Evolutionary conservation across 1,140 invertebrate genomes (phyloP), one percentile per base, ranked within the genome.

Genomic region (Lordiphosa collinella): DNA sequence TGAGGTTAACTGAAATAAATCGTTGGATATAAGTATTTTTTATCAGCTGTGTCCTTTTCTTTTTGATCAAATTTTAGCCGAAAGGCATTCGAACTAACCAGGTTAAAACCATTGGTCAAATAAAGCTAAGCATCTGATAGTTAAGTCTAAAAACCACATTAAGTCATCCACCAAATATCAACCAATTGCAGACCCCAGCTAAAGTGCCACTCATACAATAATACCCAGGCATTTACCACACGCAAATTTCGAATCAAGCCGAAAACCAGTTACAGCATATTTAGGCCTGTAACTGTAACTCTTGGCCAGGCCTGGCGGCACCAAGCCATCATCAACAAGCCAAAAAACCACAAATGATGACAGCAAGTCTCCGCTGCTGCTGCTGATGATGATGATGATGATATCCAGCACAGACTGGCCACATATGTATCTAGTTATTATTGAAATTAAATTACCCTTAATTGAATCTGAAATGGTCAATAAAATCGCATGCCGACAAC

Each of bases 401-500:
- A 40, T 63, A 41, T 54, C 49, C 44, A 64, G 12, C 50, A 52
- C 55, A 73, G 32, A 13, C 52, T 52, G 55, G 41, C 31, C 70
- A 43, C 59, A 62, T 82, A 63, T 69, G 54, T 69, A 69, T 69
- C 65, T 70, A 73, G 80, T 74, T 86, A 84, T 84, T 82, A 87
- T 87, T 87, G 78, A 87, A 87, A 87, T 87, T 87, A 85, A 87
- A 87, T 87, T 87, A 87, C 73, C 63, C 70, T 57, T 85, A 87
- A 87, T 87, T 87, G 84, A 87, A 87, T 87, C 78, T 51, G 84
- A 87, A 87, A 87, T 85, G 84, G 74, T 85, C 84, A 85, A 87
- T 87, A 87, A 87, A 85, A 87, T 87, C 66, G 84, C 78, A 84
- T 79, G 84, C 73, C 68, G 72, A 69, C 73, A 84, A 84, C 68